A percentile compares a stretch with the other conserved stretches of the same genome.
phyloP scores from a whole-genome alignment of 2,888 invertebrate genomes.

The Lydus trimaculatus region DNA sequence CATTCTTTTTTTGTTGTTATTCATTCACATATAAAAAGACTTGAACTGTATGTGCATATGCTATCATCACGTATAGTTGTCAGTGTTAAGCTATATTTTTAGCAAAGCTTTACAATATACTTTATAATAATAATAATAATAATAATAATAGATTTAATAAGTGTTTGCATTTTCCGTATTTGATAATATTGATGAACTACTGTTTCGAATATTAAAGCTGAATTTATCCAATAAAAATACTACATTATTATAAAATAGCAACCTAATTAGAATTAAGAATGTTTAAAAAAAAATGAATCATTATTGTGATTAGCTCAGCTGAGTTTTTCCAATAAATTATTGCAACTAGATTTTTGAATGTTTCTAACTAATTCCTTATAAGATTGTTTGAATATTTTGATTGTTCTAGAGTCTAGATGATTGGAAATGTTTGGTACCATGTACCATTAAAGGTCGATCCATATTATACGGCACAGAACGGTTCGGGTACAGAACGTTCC shows the following conservation, averaged over 20 bases:
- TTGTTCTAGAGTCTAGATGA: too few relatives aligned
- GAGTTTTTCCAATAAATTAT: conserved; percentile 2
- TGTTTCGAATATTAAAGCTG: not conserved
- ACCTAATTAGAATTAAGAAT: not conserved
- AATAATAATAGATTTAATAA: not conserved
- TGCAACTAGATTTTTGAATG: not conserved
- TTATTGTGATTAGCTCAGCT: conserved; percentile 3
- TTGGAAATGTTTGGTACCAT: too few relatives aligned
- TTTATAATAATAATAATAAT: not conserved
- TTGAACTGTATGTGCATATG: not conserved
- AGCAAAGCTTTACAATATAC: conserved; percentile 5
- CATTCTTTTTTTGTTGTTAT: too few relatives aligned
- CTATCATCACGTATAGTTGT: not conserved
- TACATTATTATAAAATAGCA: not conserved
- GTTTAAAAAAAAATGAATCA: not conserved
- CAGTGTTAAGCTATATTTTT: conserved; percentile 16
- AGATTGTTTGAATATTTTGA: too few relatives aligned
- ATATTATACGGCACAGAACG: too few relatives aligned
- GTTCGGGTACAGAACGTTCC: too few relatives aligned
- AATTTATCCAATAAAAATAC: not conserved
- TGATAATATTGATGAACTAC: not conserved
- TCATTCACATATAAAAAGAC: not conserved
- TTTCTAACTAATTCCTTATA: too few relatives aligned
- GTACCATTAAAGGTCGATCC: too few relatives aligned
- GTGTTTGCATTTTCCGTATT: not conserved